phyloP scores from a whole-genome alignment of 1,140 invertebrate genomes.

The Campodea augens region DNA sequence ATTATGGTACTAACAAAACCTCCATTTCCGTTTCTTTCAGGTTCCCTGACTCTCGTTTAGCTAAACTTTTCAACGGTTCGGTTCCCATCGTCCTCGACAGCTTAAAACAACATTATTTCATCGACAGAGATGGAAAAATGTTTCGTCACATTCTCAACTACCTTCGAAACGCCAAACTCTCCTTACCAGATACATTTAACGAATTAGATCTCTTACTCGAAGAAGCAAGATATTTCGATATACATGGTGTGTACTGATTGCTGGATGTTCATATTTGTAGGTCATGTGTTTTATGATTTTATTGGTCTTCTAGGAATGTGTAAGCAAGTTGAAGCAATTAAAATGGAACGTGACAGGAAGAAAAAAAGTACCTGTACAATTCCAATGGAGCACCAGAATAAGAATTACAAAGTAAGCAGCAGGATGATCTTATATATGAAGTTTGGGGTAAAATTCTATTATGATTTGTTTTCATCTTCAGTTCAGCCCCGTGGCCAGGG shows the following conservation, averaged over 20 bases:
- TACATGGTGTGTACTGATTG: conserved; percentile 46
- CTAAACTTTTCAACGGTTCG: conserved; percentile 85
- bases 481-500: no score
- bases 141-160: conserved; percentile 92
- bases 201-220: conserved; percentile 79
- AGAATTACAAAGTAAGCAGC: no score
- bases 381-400: no score
- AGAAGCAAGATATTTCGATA: conserved; percentile 82
- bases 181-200: conserved; percentile 69
- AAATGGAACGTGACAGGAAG: conserved; percentile 33
- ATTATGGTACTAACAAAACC: no score
- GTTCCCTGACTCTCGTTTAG: conserved; percentile 77
- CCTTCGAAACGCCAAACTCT: conserved; percentile 68
- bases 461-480: no score
- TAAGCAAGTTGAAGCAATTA: conserved; percentile 51
- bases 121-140: conserved; percentile 87
- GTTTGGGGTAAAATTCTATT: no score
- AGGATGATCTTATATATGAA: no score
- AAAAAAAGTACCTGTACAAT: no score
- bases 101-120: conserved; percentile 95
- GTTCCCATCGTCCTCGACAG: conserved; percentile 92
- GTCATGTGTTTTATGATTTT: not conserved
- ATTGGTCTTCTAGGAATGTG: conserved; percentile 30
- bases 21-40: no score
- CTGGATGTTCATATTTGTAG: conserved; percentile 3